These are phyloP conservation scores for Rhegmatorhina hoffmannsi DNA, from an alignment of 2,113 vertebrate species.

Conservation along the genomic window DNA sequence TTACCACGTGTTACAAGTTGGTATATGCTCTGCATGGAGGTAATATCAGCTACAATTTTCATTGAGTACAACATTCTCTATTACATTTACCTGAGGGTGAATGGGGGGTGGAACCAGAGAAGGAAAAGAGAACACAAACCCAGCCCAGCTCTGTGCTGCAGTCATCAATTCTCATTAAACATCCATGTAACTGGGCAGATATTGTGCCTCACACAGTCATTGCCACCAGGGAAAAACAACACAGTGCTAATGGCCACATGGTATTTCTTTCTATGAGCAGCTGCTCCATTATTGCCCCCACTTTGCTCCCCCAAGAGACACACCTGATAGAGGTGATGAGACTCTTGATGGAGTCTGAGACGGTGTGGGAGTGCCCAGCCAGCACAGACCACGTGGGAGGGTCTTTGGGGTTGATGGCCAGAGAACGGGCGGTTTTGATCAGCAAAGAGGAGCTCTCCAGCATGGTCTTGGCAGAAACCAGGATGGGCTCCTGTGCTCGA, in stretches of 20 bases:
- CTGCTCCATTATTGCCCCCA: not conserved
- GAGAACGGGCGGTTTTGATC: conserved; percentile 90
- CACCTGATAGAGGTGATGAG: conserved; percentile 99
- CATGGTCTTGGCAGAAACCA: conserved; percentile 93
- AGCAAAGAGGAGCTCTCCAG: conserved; percentile 93
- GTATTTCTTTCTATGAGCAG: not conserved
- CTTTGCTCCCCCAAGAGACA: not conserved
- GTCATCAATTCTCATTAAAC: not conserved
- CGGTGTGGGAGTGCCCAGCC: conserved; percentile 94
- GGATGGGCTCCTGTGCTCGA: conserved; percentile 92
- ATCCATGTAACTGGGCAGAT: not conserved
- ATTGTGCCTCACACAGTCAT: not conserved
- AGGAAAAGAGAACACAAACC: not conserved
- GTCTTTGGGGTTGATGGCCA: conserved; percentile 98
- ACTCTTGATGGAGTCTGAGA: conserved; percentile 98
- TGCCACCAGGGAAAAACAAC: not conserved
- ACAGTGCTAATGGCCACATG: not conserved
- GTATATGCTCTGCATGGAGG: not conserved
- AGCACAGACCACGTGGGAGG: conserved; percentile 97
- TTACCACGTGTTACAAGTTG: fast-evolving
- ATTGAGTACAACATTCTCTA: not conserved
- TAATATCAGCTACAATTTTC: not conserved
- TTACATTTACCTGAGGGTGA: not conserved
- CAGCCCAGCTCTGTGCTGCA: not conserved
- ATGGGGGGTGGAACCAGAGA: not conserved